Evolutionary conservation across 1,140 invertebrate genomes (phyloP).

Genomic region (Halesus radiatus): DNA sequence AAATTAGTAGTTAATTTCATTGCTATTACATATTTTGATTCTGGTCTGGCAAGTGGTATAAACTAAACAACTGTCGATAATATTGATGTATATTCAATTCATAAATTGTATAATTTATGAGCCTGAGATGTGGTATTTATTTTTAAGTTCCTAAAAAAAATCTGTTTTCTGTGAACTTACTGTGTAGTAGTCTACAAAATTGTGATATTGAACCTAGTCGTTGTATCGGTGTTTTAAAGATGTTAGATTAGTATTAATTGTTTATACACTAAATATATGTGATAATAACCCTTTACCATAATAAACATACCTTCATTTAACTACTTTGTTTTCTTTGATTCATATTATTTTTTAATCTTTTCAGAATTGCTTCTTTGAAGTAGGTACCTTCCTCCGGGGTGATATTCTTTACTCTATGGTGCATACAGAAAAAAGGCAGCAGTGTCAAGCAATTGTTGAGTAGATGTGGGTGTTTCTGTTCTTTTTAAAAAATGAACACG

Average conservation of each 20-base stretch:
- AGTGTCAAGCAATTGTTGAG: no score
- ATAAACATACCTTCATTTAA: conserved; percentile 29
- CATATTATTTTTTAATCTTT: no score
- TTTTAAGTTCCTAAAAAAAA: background rate
- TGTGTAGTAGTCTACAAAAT: conserved; percentile 55
- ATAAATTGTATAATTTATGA: conserved; percentile 1
- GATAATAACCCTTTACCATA: conserved; percentile 49
- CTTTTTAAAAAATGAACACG: no score
- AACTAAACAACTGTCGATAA: background rate
- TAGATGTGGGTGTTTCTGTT: no score
- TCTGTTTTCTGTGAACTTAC: conserved; percentile 4
- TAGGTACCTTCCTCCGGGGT: no score
- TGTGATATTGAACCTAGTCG: conserved; percentile 58
- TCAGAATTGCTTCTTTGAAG: no score
- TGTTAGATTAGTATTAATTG: conserved; percentile 55
- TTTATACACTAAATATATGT: conserved; percentile 58
- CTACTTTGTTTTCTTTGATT: background rate
- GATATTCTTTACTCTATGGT: no score
- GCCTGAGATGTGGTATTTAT: background rate
- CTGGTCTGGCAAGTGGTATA: no score
- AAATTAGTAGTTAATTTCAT: no score
- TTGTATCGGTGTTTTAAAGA: conserved; percentile 48
- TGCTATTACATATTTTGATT: no score
- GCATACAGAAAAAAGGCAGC: no score
- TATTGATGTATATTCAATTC: background rate